These are phyloP conservation scores for Antitype chi DNA, from an alignment of 2,888 invertebrate species.

Conservation along the genomic window DNA sequence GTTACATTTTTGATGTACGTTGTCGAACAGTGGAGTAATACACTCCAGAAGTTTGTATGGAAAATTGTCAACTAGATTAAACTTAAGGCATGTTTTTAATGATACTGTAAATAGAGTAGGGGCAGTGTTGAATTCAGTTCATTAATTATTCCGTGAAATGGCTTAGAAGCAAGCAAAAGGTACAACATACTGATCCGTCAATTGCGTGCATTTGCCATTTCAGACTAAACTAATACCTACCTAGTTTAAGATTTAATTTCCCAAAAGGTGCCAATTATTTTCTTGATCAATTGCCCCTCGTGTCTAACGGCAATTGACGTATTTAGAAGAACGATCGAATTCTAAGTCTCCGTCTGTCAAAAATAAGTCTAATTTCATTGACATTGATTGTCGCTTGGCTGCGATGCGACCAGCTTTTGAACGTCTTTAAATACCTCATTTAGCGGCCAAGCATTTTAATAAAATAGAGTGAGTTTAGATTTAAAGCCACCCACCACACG, in stretches of 20 bases:
- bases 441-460: slow-evolving; percentile 7
- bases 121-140: not conserved
- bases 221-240: not conserved
- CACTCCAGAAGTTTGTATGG: too few relatives aligned
- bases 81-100: too few relatives aligned
- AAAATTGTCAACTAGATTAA: too few relatives aligned
- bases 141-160: slow-evolving; percentile 20
- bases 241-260: not conserved
- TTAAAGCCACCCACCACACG: too few relatives aligned
- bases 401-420: not conserved
- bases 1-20: too few relatives aligned
- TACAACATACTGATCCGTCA: not conserved
- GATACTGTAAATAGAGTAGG: too few relatives aligned
- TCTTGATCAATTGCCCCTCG: not conserved
- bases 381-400: not conserved
- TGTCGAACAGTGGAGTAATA: too few relatives aligned
- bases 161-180: not conserved
- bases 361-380: not conserved
- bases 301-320: not conserved
- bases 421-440: not conserved
- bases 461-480: slow-evolving; percentile 4
- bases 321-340: not conserved
- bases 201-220: not conserved
- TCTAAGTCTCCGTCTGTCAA: not conserved
- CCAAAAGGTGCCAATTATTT: not conserved